Evolutionary conservation across 2,888 invertebrate species (phyloP).

Genomic region (Odontothrips loti): DNA sequence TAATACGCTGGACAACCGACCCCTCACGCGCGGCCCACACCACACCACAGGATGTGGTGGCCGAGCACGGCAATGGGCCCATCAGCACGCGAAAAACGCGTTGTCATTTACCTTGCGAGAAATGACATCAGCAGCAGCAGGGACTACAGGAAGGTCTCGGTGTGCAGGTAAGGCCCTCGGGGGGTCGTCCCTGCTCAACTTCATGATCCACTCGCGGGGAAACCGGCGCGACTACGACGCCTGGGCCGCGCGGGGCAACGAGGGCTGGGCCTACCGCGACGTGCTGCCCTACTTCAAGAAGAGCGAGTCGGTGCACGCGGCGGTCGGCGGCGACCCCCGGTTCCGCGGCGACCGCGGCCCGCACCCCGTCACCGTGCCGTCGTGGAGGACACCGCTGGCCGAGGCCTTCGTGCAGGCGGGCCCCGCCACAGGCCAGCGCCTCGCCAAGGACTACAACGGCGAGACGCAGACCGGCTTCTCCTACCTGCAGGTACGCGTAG

Average conservation of each 20-base stretch:
- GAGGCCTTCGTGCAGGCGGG: conserved; percentile 62
- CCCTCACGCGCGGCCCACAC: too few species aligned
- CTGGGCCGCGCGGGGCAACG: conserved; percentile 68
- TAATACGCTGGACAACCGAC: too few species aligned
- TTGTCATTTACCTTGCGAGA: too few species aligned
- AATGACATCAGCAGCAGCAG: too few species aligned
- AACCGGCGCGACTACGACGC: conserved; percentile 67
- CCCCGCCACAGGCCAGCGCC: conserved; percentile 56
- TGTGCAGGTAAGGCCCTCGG: conserved; percentile 78
- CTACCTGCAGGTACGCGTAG: conserved; percentile 50
- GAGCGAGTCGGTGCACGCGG: conserved; percentile 63
- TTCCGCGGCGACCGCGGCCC: conserved; percentile 4
- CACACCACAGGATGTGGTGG: too few species aligned
- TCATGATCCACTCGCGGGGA: conserved; percentile 75
- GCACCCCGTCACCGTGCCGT: conserved; percentile 20
- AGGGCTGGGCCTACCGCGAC: conserved; percentile 67
- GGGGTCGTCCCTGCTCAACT: conserved; percentile 73
- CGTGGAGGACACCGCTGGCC: conserved; percentile 53
- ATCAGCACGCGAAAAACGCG: too few species aligned
- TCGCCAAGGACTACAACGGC: conserved; percentile 58
- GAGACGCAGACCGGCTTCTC: conserved; percentile 59
- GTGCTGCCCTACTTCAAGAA: conserved; percentile 74
- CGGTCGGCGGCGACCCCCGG: conserved; percentile 49
- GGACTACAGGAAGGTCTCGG: too few species aligned
- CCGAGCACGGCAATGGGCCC: too few species aligned